Evolutionary conservation across 2,888 invertebrate species (phyloP), one percentile per base, ranked within the genome.

Genomic region (Cybosia mesomella): DNA sequence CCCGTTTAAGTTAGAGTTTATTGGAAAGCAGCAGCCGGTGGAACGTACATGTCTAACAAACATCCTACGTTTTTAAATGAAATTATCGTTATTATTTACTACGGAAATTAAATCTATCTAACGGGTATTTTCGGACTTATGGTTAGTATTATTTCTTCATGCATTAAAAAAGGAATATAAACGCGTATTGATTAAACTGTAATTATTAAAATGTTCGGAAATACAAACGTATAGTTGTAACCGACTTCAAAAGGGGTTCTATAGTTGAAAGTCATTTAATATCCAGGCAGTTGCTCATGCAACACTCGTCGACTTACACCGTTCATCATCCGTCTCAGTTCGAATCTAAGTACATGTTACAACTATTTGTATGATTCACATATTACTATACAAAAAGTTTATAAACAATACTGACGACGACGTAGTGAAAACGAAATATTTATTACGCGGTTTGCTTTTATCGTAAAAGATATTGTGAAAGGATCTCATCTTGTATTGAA

Each of bases 371-470:
- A n/a, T n/a, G n/a, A n/a, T n/a, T n/a, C n/a, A n/a, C n/a, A n/a
- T n/a, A n/a, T n/a, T n/a, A n/a, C n/a, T n/a, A n/a, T n/a, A n/a
- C n/a, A n/a, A n/a, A n/a, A n/a, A 15, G 39, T 3, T 39, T 13
- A 10, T 2, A 39, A 39, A 39, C 4, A 39, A 39, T 15, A 39
- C 10, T 13, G n/a, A n/a, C n/a, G 15, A 39, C 4, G 3, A 39
- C 39, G 1, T 39, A 39, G 13, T 39, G 15, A 39, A 15, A 39
- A 39, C 11, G 34, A 58, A 32, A 58, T 10, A 77, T 74, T 67
- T 79, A 72, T 66, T 61, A 70, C 58, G 1, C 22, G n/a, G 55
- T n/a, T 32, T 62, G 68, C 70, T 66, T 64, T 68, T 68, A 59
- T 32, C 43, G 21, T 58, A 2, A 39, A 22, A 61, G 58, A 24